phyloP scores from a whole-genome alignment of 2,797 vertebrate species.

The Phaenicophaeus curvirostris region DNA sequence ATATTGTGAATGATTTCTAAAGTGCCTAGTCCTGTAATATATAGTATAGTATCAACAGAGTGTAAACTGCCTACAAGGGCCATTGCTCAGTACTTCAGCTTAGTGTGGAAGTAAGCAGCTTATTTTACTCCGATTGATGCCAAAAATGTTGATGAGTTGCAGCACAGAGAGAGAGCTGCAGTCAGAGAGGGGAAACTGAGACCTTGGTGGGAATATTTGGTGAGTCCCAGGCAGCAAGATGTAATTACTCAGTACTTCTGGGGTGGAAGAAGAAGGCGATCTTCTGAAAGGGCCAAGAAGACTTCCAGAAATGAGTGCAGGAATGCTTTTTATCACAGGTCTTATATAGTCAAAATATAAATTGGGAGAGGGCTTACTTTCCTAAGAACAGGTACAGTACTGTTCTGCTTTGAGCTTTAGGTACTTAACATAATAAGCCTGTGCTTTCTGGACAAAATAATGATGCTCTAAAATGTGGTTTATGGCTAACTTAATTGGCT shows the following conservation, averaged over 20 bases:
- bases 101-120: neutral
- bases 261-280: neutral
- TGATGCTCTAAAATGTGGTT: neutral
- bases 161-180: neutral
- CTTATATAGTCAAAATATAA: neutral
- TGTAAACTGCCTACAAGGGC: neutral
- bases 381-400: neutral
- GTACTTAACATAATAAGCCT: neutral
- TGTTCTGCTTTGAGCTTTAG: no score
- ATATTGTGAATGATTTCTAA: neutral
- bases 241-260: fast-evolving
- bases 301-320: neutral
- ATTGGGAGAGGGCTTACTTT: neutral
- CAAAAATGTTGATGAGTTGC: neutral
- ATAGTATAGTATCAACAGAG: fast-evolving
- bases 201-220: neutral
- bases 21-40: neutral
- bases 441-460: neutral
- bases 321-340: neutral
- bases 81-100: neutral
- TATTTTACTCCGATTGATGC: neutral
- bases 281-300: neutral
- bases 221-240: neutral
- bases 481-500: neutral
- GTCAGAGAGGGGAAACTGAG: neutral